These are phyloP conservation scores for Eupeodes corollae DNA, from an alignment of 1,140 invertebrate genomes.

Conservation along the genomic window DNA sequence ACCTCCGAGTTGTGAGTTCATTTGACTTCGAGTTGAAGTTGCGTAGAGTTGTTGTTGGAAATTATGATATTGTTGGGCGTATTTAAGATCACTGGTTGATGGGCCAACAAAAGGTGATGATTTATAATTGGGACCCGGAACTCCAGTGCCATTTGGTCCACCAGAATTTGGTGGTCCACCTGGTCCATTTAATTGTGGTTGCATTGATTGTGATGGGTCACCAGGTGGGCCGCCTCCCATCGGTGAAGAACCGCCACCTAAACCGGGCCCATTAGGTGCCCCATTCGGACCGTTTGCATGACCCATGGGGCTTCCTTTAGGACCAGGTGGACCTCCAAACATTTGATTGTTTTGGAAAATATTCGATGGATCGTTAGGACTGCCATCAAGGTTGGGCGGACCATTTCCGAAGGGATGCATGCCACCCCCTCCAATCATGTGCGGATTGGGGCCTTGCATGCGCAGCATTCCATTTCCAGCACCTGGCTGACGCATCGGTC, in stretches of 20 bases:
- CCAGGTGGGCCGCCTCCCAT: constrained; percentile 40
- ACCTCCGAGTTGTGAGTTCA: too few relatives aligned
- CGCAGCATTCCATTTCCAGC: constrained; percentile 33
- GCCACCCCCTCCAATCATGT: constrained; percentile 9
- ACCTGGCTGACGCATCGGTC: constrained; percentile 27
- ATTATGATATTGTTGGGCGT: constrained; percentile 89
- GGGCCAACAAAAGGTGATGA: constrained; percentile 60
- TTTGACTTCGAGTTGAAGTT: constrained; percentile 62
- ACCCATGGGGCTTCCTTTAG: constrained; percentile 34
- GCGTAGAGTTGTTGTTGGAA: constrained; percentile 91
- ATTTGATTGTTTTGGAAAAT: constrained; percentile 4
- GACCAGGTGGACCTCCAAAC: constrained; percentile 10
- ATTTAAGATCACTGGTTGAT: constrained; percentile 77
- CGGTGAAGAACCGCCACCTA: constrained; percentile 38
- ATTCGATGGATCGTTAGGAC: not conserved
- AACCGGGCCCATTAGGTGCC: not conserved
- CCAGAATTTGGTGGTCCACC: constrained; percentile 36
- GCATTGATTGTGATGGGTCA: constrained; percentile 1
- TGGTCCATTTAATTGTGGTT: constrained; percentile 7
- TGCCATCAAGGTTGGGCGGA: not conserved
- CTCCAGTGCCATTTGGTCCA: constrained; percentile 25
- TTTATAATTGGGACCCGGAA: constrained; percentile 5
- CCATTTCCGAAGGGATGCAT: constrained; percentile 22
- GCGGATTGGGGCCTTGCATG: constrained; percentile 36
- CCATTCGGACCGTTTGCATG: constrained; percentile 14